Evolutionary conservation across 2,797 vertebrate genomes (phyloP), one percentile per base, ranked within the genome.

Genomic region (Cryptoprocta ferox): DNA sequence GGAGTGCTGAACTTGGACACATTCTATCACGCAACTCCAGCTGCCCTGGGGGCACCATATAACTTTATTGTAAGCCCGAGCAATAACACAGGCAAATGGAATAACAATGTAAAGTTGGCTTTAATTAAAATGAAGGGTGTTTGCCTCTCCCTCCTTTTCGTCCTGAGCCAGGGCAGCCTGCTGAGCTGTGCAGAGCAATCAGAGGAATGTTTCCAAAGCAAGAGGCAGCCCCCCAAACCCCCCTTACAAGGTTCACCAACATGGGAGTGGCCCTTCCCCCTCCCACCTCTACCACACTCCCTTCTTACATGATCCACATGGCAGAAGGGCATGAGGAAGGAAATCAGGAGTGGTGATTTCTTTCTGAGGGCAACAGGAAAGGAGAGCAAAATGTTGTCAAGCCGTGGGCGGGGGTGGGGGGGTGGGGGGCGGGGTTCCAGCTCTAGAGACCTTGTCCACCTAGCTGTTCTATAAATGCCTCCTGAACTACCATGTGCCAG

Each of bases 91-190:
- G 95, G 97, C 98, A 98, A 98, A 98, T 98, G 98, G 98, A 99
- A 98, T 98, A 98, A 97, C 98, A 98, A 98, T 98, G 98, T 98
- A 98, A 98, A 99, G 98, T 98, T 98, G 98, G 98, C 97, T 99
- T 98, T 99, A 99, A 99, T 99, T 99, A 99, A 99, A 98, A 98
- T 98, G 97, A 98, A 98, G 98, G 98, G 96, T 98, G 97, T 98
- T 99, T 98, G 95, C 98, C 98, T 98, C 98, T 98, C 98, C 98
- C 98, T 98, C 98, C 82, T 97, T 98, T 98, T 97, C 96, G 93
- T 97, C 97, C 97, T 98, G 98, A 99, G 98, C 89, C 71, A 93
- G 78, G 61, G 97, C 87, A 95, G 98, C 96, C 93, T 94, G 97
- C 97, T 97, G 97, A 96, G 98, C 94, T 66, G 78, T 45, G 93